These are phyloP conservation scores for Atta texana DNA, from an alignment of 1,140 invertebrate species.

Conservation along the genomic window DNA sequence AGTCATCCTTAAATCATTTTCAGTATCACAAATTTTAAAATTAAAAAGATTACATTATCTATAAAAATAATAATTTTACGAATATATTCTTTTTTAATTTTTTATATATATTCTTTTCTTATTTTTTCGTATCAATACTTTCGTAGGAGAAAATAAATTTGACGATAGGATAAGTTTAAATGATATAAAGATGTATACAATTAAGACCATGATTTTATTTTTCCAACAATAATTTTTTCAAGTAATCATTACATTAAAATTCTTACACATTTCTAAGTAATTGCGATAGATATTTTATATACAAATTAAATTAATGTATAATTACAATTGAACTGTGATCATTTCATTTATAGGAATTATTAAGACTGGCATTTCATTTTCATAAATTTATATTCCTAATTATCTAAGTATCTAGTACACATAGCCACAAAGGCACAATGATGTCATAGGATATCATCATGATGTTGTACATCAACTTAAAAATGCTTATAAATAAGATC, in stretches of 20 bases:
- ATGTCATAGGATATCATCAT: too few species aligned
- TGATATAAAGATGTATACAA: neutral
- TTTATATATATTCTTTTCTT: too few species aligned
- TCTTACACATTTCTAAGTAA: conserved; percentile 15
- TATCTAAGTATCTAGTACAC: neutral
- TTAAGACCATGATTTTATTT: conserved; percentile 1
- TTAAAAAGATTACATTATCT: too few species aligned
- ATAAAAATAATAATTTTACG: too few species aligned
- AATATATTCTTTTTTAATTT: too few species aligned
- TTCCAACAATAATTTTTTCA: neutral
- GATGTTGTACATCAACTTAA: too few species aligned
- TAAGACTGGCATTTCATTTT: neutral
- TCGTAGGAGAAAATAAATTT: neutral
- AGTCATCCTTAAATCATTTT: too few species aligned
- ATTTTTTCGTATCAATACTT: too few species aligned
- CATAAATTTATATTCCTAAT: neutral
- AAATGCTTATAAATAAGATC: too few species aligned
- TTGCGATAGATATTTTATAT: neutral
- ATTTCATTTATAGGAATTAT: conserved; percentile 5
- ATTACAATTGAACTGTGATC: neutral
- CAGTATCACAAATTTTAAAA: too few species aligned
- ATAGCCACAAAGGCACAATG: too few species aligned
- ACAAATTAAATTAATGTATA: conserved; percentile 2
- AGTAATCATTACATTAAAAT: conserved; percentile 24
- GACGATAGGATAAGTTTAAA: neutral